Conservation (phyloP, 2,797 vertebrate species). For the Buphagus erythrorhynchus region DNA sequence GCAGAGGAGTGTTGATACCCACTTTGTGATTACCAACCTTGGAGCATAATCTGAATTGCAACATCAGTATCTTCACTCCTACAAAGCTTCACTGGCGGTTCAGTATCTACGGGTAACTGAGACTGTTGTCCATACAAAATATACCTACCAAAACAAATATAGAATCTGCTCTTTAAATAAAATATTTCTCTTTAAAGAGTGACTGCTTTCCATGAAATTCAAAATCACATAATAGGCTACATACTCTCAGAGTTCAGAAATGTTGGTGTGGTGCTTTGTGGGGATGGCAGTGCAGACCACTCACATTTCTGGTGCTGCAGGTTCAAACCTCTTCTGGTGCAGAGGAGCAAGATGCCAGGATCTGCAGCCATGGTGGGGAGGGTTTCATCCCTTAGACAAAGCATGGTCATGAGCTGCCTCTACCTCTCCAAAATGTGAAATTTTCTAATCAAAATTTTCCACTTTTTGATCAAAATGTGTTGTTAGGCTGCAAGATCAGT, state of each 20-base stretch:
- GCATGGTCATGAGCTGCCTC: neutral
- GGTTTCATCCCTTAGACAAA: neutral
- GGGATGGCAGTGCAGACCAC: neutral
- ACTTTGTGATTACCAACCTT: neutral
- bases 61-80: neutral
- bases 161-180: neutral
- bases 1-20: neutral
- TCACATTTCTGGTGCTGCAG: fast-evolving
- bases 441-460: neutral
- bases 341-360: neutral
- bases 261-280: neutral
- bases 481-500: neutral
- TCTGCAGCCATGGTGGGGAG: fast-evolving
- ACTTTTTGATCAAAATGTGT: neutral
- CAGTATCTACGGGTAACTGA: neutral
- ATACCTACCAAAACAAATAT: neutral
- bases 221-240: neutral
- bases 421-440: fast-evolving
- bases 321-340: neutral
- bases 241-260: neutral
- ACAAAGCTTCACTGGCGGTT: neutral
- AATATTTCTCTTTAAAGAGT: neutral
- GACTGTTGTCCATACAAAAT: neutral
- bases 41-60: neutral
- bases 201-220: neutral